Evolutionary conservation across 2,888 invertebrate species (phyloP), one percentile per base, ranked within the genome.

Genomic region (Hedya salicella): DNA sequence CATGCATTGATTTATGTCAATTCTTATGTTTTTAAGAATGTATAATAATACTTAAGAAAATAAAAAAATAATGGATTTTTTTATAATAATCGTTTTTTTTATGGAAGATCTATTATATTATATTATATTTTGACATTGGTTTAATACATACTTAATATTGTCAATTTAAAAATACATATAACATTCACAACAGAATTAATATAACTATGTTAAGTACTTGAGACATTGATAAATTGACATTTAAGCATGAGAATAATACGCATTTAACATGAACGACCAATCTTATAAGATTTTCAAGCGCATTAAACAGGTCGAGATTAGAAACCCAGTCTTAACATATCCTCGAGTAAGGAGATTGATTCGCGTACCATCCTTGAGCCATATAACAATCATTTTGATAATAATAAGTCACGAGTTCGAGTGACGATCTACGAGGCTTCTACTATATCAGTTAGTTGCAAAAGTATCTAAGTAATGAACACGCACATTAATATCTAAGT

Each of bases 161-260:
- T 54, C 36, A 32, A 36, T 19, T 8, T 19, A 19, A 9, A 11
- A 36, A 11, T 36, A 36, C 1, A 25, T 6, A 25, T 25, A 25
- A 25, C 25, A 36, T 11, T 11, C 36, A 36, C 6, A 9, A 9
- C 36, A 9, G 9, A 36, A 36, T 11, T 46, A 4, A 21, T 3
- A 46, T 13, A n/a, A 48, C 13, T 30, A 14, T 50, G 50, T 32
- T 52, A n/a, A n/a, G n/a, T n/a, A 13, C 46, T 46, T 46, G 13
- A 19, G 11, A 49, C 21, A 49, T n/a, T 16, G 13, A 14, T 56
- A 56, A 25, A 56, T 54, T 40, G 21, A 21, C n/a, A 25, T 25
- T 1, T 19, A 21, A 40, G 17, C 3, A 8, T 13, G 13, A 5
- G 19, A 39, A 36, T 36, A 5, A 2, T 6, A 32, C 1, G 19